Conservation (phyloP, 2,797 vertebrate genomes). For the Cynopterus sphinx region DNA sequence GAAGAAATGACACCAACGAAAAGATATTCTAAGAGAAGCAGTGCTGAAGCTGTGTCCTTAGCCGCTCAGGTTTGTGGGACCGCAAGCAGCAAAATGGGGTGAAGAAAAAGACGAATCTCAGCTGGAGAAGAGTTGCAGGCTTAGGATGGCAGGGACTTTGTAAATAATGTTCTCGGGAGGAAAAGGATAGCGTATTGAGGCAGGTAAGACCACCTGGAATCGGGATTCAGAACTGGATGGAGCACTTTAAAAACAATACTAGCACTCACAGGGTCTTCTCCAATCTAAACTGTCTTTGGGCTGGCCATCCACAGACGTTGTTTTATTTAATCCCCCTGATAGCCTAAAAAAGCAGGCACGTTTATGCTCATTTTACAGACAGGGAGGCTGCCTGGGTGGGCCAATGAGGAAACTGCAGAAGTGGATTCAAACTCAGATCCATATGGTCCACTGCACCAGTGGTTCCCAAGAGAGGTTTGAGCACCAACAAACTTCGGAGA, state of each 20-base stretch:
- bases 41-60: accelerated
- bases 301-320: not conserved
- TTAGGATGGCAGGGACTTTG: not conserved
- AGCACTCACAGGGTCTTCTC: not conserved
- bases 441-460: no score
- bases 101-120: not conserved
- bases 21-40: not conserved
- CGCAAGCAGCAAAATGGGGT: not conserved
- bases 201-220: not conserved
- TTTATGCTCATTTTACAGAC: not conserved
- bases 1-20: not conserved
- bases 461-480: not conserved
- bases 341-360: not conserved
- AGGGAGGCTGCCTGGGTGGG: not conserved
- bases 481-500: not conserved
- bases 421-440: not conserved
- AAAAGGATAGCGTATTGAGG: accelerated
- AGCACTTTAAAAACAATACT: not conserved
- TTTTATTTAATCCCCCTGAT: not conserved
- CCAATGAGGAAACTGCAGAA: not conserved
- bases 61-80: not conserved
- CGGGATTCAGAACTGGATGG: not conserved
- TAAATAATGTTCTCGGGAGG: accelerated
- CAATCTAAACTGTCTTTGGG: not conserved
- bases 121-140: not conserved